Base-by-base conservation (phyloP, 2,888 invertebrate species). In the Pseudoips prasinana region DNA sequence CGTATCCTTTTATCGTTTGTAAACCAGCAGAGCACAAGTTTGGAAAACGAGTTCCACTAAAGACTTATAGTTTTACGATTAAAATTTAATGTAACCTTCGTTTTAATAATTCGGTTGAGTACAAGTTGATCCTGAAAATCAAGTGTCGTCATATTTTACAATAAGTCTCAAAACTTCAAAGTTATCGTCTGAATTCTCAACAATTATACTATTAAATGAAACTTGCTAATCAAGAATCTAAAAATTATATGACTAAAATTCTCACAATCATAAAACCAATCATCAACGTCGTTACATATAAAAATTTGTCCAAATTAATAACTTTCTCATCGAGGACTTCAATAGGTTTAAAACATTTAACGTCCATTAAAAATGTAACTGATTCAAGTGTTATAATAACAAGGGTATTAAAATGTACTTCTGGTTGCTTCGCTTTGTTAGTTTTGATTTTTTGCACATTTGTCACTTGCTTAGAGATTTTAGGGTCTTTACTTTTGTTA, bases 361-460 rank as follows among this genome's bases (percentile, higher is more conserved):
- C 52, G 71, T 73, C 77, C 77, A 82, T 82, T 81, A 86, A 84
- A 82, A 85, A 70, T 79, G 67, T 75, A 72, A 75, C 74, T 73
- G 62, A 64, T 68, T 63, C 60, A 66, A 67, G 64, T 41, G 52
- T 55, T 62, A 67, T 65, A 58, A 58, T 63, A 63, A 61, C 76
- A 69, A 68, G 72, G 66, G 56, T 70, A 86, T 86, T 82, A 87
- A 86, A 86, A 71, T 64, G 59, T 69, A 77, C 73, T 85, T 79
- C 77, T 78, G 67, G 69, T 74, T 71, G 66, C 68, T 25, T 46
- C 42, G 45, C 60, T 63, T 80, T 80, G 81, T 82, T 66, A 55
- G 67, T 72, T 73, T 73, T 60, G 58, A 69, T 73, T 77, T 77
- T 82, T 80, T 76, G 74, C 73, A 63, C 64, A 62, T 72, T 73